Evolutionary conservation across 2,888 invertebrate species (phyloP), one percentile per base, ranked within the genome.

Genomic region (Pyralis farinalis): DNA sequence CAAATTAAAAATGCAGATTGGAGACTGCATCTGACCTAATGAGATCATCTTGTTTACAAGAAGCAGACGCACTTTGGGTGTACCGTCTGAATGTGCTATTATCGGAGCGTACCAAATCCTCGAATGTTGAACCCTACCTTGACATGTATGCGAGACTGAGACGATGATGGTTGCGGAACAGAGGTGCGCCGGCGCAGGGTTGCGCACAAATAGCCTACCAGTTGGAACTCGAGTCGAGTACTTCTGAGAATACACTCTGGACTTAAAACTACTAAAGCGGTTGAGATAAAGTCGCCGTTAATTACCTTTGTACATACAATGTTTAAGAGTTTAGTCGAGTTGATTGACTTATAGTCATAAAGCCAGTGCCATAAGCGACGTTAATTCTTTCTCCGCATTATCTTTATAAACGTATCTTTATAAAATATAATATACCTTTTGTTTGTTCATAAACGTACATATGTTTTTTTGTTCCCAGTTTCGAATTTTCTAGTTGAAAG

Each of bases 111-210:
- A 75, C 73, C 60, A 73, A 78, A 84, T 83, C 80, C 79, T 83
- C 86, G 87, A 84, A 77, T 87, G 69, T 85, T 87, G 87, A 87
- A 87, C 87, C 79, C 87, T 85, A 87, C 87, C 87, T 87, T 87
- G 87, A 87, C 87, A 86, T 78, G 87, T 63, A 83, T 86, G 86
- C 72, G 75, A 60, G 81, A 80, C 73, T 65, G 82, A 74, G 76
- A 78, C 64, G 64, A 68, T 67, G 60, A 16, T 60, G 57, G 65
- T 71, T 62, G 72, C 76, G 79, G 81, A 78, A 76, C 78, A 66
- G 79, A 73, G 70, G 71, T 74, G 75, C 73, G 70, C 62, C 63
- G 58, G 64, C 70, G 71, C 82, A 82, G 83, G 79, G 80, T 76
- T 86, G 79, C 73, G 78, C 86, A 72, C 65, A 87, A 87, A 86